Percentiles rank a stretch among this genome's conserved stretches.
These are phyloP conservation scores for Neodiprion fabricii DNA, from an alignment of 1,140 invertebrate species.

Conservation along the genomic window DNA sequence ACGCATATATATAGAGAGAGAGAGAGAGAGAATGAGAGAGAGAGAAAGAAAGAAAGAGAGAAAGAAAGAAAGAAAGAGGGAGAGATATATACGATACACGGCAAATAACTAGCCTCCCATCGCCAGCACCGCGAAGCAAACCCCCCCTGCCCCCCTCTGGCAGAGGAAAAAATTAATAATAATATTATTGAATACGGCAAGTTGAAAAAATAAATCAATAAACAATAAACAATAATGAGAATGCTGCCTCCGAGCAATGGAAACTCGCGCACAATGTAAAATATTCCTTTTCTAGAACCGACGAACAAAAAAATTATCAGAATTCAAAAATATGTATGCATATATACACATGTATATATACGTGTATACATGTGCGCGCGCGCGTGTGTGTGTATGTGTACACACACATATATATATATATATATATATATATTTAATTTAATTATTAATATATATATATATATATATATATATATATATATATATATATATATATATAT, in stretches of 20 bases:
- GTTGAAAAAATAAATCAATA: background rate
- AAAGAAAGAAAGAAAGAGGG: constrained; percentile 11
- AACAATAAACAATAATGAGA: constrained; percentile 15
- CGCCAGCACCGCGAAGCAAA: constrained; percentile 27
- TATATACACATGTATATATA: background rate
- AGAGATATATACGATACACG: background rate
- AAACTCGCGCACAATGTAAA: background rate
- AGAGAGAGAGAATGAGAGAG: background rate
- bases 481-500: background rate
- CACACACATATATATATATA: background rate
- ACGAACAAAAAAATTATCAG: background rate
- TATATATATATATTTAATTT: background rate
- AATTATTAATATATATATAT: background rate
- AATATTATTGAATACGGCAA: background rate
- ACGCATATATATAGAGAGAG: no score
- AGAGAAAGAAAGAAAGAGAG: constrained; percentile 4
- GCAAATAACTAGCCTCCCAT: constrained; percentile 24
- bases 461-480: background rate
- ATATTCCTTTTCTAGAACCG: no score
- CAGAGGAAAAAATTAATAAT: constrained; percentile 18
- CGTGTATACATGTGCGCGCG: background rate
- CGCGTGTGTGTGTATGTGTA: no score
- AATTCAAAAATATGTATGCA: background rate
- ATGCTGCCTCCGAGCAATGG: constrained; percentile 7
- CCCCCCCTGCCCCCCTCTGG: constrained; percentile 4